phyloP scores from a whole-genome alignment of 2,888 invertebrate genomes.

The Stenotaenia linearis region DNA sequence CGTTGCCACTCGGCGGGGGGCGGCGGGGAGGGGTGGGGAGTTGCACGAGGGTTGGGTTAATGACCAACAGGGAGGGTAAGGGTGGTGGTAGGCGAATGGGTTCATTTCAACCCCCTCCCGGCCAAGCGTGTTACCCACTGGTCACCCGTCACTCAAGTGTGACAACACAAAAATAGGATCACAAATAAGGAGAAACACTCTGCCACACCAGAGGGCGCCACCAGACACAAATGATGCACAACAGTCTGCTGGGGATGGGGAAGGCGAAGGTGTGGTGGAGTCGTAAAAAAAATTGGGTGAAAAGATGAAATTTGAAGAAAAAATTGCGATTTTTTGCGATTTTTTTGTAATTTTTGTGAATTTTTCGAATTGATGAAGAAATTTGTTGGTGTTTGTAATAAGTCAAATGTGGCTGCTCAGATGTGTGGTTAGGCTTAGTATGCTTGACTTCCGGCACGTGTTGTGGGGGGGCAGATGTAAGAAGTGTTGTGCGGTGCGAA shows the following conservation, averaged over 20 bases:
- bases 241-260: too few relatives aligned
- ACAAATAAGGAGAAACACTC: not conserved
- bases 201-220: not conserved
- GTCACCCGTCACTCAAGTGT: slow-evolving; percentile 9
- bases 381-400: not conserved
- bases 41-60: not conserved
- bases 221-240: not conserved
- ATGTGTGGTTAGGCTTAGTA: not conserved
- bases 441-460: not conserved
- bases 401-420: not conserved
- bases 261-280: not conserved
- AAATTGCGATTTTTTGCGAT: not conserved
- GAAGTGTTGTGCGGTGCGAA: not conserved
- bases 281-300: not conserved
- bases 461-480: not conserved
- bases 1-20: not conserved
- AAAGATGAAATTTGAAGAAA: not conserved
- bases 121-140: slow-evolving; percentile 4
- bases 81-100: not conserved
- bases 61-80: not conserved
- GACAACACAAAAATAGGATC: not conserved
- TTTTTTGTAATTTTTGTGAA: not conserved
- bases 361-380: not conserved
- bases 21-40: too few relatives aligned
- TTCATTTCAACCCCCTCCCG: slow-evolving; percentile 4